Conservation (phyloP, 2,113 vertebrate species). For the Genyomyrus donnyi region DNA sequence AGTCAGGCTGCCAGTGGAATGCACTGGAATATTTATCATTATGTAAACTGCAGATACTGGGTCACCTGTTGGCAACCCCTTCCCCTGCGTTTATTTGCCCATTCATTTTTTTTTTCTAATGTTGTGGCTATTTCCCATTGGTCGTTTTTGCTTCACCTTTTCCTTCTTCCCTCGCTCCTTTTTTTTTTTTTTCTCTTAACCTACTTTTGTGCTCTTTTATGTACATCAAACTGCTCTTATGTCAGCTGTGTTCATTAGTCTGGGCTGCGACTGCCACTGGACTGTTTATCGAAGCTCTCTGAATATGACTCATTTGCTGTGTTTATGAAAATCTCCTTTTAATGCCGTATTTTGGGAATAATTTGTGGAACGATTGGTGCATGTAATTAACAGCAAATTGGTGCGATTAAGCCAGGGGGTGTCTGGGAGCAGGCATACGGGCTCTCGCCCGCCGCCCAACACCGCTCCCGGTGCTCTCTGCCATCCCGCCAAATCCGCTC, state of each 20-base stretch:
- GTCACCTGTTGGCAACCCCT: not conserved
- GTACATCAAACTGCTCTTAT: not conserved
- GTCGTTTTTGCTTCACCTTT: too few species aligned
- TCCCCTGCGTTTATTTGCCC: not conserved
- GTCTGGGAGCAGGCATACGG: not conserved
- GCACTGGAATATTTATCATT: not conserved
- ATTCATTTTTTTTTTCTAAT: not conserved
- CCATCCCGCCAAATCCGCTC: not conserved
- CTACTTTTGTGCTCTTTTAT: not conserved
- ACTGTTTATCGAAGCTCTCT: not conserved
- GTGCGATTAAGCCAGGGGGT: not conserved
- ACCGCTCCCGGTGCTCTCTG: not conserved
- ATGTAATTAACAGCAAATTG: slow-evolving; percentile 1
- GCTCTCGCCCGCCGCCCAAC: not conserved
- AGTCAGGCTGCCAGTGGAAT: too few species aligned
- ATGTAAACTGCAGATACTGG: not conserved
- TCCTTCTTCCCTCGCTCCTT: too few species aligned
- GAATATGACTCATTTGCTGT: not conserved
- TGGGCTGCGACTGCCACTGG: not conserved
- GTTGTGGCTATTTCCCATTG: not conserved
- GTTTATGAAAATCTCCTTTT: not conserved
- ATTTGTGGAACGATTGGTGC: not conserved
- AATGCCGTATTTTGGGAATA: not conserved
- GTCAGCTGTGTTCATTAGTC: not conserved
- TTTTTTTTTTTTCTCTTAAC: too few species aligned